phyloP scores from a whole-genome alignment of 2,113 vertebrate genomes.

The Brienomyrus brachyistius region DNA sequence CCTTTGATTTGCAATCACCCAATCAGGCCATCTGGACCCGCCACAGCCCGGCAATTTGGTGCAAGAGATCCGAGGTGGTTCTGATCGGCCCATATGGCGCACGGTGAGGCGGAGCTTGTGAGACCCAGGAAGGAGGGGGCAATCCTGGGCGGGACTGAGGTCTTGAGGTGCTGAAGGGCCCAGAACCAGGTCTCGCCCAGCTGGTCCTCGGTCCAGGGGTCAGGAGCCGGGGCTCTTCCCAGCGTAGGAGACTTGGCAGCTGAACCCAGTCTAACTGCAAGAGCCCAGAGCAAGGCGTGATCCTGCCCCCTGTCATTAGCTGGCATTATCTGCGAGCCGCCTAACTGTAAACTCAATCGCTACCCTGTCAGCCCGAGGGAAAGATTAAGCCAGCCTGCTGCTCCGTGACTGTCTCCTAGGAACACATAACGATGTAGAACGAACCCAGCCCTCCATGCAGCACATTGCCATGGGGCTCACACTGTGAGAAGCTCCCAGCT shows the following conservation, averaged over 20 bases:
- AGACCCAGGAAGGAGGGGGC: not conserved
- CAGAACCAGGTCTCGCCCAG: not conserved
- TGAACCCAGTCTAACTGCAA: not conserved
- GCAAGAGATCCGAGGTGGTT: not conserved
- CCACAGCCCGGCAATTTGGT: not conserved
- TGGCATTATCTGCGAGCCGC: not conserved
- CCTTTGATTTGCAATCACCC: not conserved
- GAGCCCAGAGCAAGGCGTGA: not conserved
- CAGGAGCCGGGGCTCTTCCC: not conserved
- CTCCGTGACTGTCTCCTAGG: not conserved
- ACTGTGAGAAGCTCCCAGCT: not conserved
- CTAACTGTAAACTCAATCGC: not conserved
- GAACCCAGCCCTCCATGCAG: not conserved
- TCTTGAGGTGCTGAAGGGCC: not conserved
- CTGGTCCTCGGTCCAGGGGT: not conserved
- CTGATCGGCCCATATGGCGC: not conserved
- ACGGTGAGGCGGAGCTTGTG: not conserved
- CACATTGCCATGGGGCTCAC: not conserved
- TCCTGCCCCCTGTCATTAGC: not conserved
- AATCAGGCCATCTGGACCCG: not conserved
- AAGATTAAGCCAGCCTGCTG: not conserved
- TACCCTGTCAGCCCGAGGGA: not conserved
- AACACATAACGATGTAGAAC: not conserved
- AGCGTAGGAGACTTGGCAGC: not conserved
- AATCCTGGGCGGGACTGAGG: not conserved